Conservation (phyloP, 1,140 invertebrate species). For the Lanistes nyassanus region DNA sequence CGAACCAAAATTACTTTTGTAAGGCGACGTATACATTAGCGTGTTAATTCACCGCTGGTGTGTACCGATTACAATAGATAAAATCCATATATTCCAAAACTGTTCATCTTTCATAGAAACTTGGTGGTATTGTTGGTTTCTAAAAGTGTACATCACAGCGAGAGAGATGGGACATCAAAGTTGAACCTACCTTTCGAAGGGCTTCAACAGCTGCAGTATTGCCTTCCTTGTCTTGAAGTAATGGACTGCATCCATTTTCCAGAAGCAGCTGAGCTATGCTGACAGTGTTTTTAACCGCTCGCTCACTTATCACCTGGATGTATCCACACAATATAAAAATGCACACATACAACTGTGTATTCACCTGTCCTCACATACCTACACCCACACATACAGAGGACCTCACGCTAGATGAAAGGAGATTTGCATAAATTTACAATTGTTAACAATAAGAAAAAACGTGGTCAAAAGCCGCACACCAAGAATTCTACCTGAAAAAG, state of each 20-base stretch:
- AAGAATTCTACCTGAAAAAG: no score
- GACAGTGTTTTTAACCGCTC: constrained; percentile 46
- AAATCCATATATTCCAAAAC: no score
- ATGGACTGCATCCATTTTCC: constrained; percentile 62
- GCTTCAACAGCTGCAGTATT: constrained; percentile 62
- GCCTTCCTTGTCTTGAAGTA: constrained; percentile 50
- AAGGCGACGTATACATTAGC: no score
- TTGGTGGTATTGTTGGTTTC: not conserved
- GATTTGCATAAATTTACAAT: no score
- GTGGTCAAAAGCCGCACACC: no score
- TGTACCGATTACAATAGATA: no score
- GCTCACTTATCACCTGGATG: constrained; percentile 16
- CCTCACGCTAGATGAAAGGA: no score
- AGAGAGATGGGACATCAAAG: constrained; percentile 9
- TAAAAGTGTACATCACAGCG: not conserved
- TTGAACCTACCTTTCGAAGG: constrained; percentile 52
- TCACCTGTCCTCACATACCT: no score
- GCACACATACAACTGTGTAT: not conserved
- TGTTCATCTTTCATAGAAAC: not conserved
- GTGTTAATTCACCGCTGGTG: no score
- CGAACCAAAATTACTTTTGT: no score
- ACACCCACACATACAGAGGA: not conserved
- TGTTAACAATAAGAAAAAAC: no score
- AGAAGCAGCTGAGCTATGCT: constrained; percentile 62
- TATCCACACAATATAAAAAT: constrained; percentile 2